Evolutionary conservation across 2,113 vertebrate genomes (phyloP).

Genomic region (Nothoprocta perdicaria): DNA sequence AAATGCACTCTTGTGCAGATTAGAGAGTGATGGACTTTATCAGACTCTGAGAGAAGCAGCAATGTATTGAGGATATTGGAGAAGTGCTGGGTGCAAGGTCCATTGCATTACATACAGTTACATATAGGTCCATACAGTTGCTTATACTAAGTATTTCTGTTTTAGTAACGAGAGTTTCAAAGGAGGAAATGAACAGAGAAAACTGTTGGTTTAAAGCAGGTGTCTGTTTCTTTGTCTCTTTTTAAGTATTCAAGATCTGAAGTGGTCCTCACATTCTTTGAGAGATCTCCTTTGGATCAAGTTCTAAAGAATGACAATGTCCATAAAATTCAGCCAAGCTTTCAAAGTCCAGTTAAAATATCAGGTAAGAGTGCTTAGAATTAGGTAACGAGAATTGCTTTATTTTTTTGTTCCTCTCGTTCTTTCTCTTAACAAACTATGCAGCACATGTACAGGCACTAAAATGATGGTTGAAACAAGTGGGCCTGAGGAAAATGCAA

Average conservation of each 20-base stretch:
- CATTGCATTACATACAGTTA: background rate
- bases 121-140: background rate
- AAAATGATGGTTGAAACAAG: background rate
- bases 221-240: conserved; percentile 12
- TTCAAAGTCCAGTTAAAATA: conserved; percentile 93
- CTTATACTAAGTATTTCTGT: background rate
- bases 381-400: background rate
- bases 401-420: background rate
- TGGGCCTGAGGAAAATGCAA: background rate
- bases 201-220: background rate
- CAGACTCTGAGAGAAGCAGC: background rate
- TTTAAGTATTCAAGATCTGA: conserved; percentile 94
- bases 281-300: conserved; percentile 95
- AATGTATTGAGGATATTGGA: background rate
- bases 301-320: conserved; percentile 94
- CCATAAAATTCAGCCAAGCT: conserved; percentile 94
- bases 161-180: rapidly evolving
- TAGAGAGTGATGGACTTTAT: background rate
- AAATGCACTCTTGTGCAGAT: background rate
- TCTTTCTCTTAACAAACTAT: background rate
- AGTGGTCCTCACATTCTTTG: conserved; percentile 96
- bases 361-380: conserved; percentile 83
- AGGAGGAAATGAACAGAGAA: background rate
- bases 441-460: background rate
- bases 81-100: background rate